Evolutionary conservation across 2,797 vertebrate species (phyloP), one percentile per base, ranked within the genome.

Genomic region (Halcyon chelicuti): DNA sequence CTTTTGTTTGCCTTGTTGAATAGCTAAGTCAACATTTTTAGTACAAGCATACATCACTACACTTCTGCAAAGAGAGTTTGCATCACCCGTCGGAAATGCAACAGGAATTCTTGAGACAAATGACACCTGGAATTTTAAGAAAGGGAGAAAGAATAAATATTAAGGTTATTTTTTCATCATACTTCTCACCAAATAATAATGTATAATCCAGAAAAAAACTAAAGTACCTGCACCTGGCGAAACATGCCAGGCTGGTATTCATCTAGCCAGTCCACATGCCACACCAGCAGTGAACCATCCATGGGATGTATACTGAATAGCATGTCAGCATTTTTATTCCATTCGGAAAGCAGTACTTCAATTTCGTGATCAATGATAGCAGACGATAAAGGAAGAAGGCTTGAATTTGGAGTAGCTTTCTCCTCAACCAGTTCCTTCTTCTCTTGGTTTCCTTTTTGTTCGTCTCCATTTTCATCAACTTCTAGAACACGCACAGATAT

Each of bases 231-330:
- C 89, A 99, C 98, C 98, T 99, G 99, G 60, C 99, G 99, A 98
- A 99, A 99, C 99, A 99, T 99, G 96, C 99, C 99, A 67, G 99
- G 99, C 94, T 99, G 99, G 96, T 99, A 99, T 97, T 99, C 99
- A 96, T 99, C 99, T 65, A 99, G 97, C 99, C 99, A 99, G 98
- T 99, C 99, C 58, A 99, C 98, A 67, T 99, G 98, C 99, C 99
- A 99, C 75, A 99, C 99, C 81, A 99, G 98, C 96, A 99, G 97
- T 54, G 99, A 99, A 65, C 99, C 99, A 96, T 99, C 99, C 98
- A 99, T 97, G 57, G 99, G 99, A 98, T 99, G 99, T 97, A 99
- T 99, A 97, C 99, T 99, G 97, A 99, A 99, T 29, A 99, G 97
- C 99, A 99, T 99, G 97, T 99, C 99, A 13, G 99, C 99, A 82